Base-by-base conservation (phyloP, 1,140 invertebrate species). In the Macrobrachium nipponense region DNA sequence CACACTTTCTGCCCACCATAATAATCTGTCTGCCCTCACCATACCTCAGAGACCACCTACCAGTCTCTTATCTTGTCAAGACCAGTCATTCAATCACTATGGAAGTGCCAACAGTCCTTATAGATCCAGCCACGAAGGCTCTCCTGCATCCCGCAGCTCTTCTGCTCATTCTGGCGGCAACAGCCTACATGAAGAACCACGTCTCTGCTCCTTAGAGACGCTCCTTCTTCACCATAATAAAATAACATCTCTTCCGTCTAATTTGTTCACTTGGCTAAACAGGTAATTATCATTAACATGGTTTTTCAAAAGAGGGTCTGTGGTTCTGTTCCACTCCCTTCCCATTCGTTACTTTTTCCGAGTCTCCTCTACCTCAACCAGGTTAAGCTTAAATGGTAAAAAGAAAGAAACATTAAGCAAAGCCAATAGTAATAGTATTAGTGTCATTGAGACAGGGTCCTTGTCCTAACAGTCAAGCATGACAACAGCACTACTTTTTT, bases 1-100 rank as follows among this genome's bases (percentile, higher is more conserved):
- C 78, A 86, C 84, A 23, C 66, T 86, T 59, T 86, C 84, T 20
- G 84, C 77, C 5, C 84, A 86, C 84, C 84, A 86, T 68, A 86
- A 86, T 58, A 36, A 66, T 27, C 77, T 86, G 10, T 72, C 84
- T 51, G 59, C 59, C 18, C 80, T 86, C 62, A 64, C 78, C 15
- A 59, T 86, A 20, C 84, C 84, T 23, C 77, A 86, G 58, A 44
- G 78, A 11, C 18, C 73, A 11, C 20, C 68, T 43, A 17, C 58
- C 36, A 70, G 23, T 18, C 77, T 18, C 14, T 70, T 20, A 18
- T 66, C 27, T 60, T 64, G 59, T 58, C 23, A 61, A 14, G 23
- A n/a, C 75, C 70, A 62, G 51, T 12, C 73, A n/a, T 51, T 44
- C 60, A 60, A 6, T n/a, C 27, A 51, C 14, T 59, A 76, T 27